phyloP scores from a whole-genome alignment of 2,113 vertebrate genomes.

The Labeo catla region DNA sequence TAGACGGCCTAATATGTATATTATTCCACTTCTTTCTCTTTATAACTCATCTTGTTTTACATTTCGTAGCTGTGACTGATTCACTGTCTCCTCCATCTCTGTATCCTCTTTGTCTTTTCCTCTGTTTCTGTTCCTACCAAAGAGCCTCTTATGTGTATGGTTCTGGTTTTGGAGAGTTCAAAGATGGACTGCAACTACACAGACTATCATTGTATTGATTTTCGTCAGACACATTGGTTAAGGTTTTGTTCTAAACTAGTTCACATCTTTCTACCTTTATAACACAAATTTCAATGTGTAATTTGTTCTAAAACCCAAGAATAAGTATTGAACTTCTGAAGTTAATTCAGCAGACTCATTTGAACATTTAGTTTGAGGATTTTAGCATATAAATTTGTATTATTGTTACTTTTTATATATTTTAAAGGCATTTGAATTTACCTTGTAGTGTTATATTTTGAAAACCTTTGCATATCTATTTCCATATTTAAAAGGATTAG shows the following conservation, averaged over 20 bases:
- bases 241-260: neutral
- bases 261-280: neutral
- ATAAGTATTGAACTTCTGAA: neutral
- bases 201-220: neutral
- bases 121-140: neutral
- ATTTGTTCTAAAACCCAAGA: neutral
- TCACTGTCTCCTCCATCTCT: neutral
- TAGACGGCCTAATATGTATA: neutral
- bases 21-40: neutral
- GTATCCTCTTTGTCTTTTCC: neutral
- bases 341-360: neutral
- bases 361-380: neutral
- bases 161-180: neutral
- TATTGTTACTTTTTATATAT: neutral
- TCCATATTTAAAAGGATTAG: too few relatives aligned
- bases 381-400: neutral
- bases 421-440: too few relatives aligned
- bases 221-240: neutral
- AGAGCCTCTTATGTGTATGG: neutral
- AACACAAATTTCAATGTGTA: neutral
- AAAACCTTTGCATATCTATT: neutral
- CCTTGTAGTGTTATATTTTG: neutral
- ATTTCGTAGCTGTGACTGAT: constrained; percentile 1
- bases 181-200: neutral
- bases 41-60: neutral